Evolutionary conservation across 2,888 invertebrate genomes (phyloP), one percentile per base, ranked within the genome.

Genomic region (Drosophila monieri): DNA sequence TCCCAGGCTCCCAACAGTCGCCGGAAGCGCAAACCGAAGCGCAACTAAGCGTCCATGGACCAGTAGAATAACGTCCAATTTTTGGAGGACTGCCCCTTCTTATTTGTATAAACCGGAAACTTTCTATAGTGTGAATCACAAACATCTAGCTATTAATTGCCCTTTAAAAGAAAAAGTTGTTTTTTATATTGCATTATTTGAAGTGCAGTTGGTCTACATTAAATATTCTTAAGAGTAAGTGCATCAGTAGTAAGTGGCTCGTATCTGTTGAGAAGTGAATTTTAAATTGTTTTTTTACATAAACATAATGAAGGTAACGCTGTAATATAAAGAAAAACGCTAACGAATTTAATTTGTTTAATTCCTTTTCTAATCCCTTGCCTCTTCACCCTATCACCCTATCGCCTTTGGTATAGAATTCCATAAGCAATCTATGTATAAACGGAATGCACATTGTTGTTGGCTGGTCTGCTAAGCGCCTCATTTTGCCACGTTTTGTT

Each of bases 1-100:
- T 27, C 25, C 57, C 49, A 39, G 46, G 12, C 47, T 18, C 27
- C 58, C 27, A 80, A 49, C 48, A 88, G 83, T 80, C 90, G 89
- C 61, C 90, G 88, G 72, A 90, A 89, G 71, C 88, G 90, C 72
- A 90, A 89, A 78, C 79, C 85, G 3, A 90, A 88, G 65, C 89
- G 87, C 51, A 88, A 84, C 66, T 76, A 85, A 69, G 53, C 52
- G 55, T 59, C 53, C 23, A 67, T 15, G 54, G 14, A 37, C 46
- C 48, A 14, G 18, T 18, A 18, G 25, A 44, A 48, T 53, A 52
- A 43, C 56, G 39, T 62, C 58, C 46, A 57, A 30, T 54, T 71
- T 72, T 46, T 44, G 56, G 66, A 47, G 27, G 27, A 46, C 21
- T 62, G 37, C 69, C 64, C 46, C 70, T 41, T 52, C 80, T 78